Conservation (phyloP, 2,797 vertebrate genomes). For the Darevskia mixta region DNA sequence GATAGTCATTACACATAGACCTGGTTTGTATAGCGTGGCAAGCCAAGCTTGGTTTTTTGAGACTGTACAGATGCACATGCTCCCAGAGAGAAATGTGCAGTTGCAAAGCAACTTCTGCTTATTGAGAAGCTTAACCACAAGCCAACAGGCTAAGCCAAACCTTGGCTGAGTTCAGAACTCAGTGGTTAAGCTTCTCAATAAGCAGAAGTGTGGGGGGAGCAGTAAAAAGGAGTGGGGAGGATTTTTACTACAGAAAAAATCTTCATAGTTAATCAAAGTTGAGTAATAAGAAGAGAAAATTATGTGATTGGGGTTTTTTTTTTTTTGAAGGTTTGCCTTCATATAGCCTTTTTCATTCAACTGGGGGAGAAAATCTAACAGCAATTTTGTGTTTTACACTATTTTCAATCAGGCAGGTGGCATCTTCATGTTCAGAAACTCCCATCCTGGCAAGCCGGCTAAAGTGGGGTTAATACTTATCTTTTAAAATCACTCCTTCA, state of each 20-base stretch:
- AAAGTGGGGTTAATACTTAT: conserved; percentile 20
- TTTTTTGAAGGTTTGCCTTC: not conserved
- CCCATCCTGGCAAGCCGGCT: conserved; percentile 25
- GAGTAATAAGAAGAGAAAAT: not conserved
- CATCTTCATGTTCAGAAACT: conserved; percentile 19
- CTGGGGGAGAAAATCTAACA: not conserved
- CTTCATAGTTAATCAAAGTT: not conserved
- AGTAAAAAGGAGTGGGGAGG: no score
- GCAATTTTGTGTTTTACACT: not conserved
- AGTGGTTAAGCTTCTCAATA: no score
- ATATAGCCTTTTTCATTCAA: not conserved
- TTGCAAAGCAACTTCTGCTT: no score
- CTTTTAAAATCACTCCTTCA: conserved; percentile 27
- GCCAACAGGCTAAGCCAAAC: no score
- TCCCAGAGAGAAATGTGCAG: no score
- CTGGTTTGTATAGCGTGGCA: no score
- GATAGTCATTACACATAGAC: no score
- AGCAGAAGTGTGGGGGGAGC: no score
- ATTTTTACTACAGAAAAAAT: not conserved
- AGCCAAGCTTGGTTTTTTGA: no score
- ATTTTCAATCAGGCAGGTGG: not conserved
- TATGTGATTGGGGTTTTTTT: not conserved
- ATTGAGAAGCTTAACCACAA: no score
- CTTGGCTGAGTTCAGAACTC: no score
- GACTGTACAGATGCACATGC: no score